These are phyloP conservation scores for Ormia ochracea DNA, from an alignment of 2,888 invertebrate genomes.

Conservation along the genomic window DNA sequence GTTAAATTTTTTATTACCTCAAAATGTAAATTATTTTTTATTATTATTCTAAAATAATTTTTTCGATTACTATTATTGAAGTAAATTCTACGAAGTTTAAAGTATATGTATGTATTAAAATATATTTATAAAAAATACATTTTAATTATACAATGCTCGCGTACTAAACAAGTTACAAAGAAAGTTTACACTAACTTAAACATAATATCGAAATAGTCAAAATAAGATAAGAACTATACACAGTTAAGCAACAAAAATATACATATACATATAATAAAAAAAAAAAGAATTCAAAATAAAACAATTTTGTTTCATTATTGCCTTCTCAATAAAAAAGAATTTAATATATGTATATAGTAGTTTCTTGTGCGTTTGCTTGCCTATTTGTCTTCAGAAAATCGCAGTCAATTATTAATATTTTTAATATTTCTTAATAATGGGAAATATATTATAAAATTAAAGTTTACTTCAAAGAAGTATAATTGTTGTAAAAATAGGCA, in stretches of 20 bases:
- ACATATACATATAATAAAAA: slow-evolving; percentile 24
- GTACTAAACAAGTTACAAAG: slow-evolving; percentile 21
- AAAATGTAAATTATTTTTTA: slow-evolving; percentile 66
- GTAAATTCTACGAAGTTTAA: slow-evolving; percentile 20
- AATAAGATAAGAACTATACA: slow-evolving; percentile 38
- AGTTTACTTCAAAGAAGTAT: too few species aligned
- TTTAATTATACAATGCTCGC: slow-evolving; percentile 39
- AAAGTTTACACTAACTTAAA: slow-evolving; percentile 50
- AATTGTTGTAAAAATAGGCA: too few species aligned
- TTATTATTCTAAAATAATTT: slow-evolving; percentile 31
- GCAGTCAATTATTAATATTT: too few species aligned
- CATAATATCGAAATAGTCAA: slow-evolving; percentile 62
- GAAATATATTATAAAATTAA: too few species aligned
- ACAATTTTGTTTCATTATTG: neutral
- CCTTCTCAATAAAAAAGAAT: neutral
- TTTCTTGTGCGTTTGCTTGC: too few species aligned
- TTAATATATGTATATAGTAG: too few species aligned
- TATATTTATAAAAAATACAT: slow-evolving; percentile 37
- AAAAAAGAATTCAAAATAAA: neutral
- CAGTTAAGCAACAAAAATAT: slow-evolving; percentile 25
- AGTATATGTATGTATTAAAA: slow-evolving; percentile 41
- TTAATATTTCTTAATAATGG: too few species aligned
- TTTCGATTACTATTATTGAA: slow-evolving; percentile 28
- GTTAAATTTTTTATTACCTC: slow-evolving; percentile 66
- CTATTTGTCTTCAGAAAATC: too few species aligned